Conservation (phyloP, 2,797 vertebrate genomes). For the Paedocypris micromegethes region DNA sequence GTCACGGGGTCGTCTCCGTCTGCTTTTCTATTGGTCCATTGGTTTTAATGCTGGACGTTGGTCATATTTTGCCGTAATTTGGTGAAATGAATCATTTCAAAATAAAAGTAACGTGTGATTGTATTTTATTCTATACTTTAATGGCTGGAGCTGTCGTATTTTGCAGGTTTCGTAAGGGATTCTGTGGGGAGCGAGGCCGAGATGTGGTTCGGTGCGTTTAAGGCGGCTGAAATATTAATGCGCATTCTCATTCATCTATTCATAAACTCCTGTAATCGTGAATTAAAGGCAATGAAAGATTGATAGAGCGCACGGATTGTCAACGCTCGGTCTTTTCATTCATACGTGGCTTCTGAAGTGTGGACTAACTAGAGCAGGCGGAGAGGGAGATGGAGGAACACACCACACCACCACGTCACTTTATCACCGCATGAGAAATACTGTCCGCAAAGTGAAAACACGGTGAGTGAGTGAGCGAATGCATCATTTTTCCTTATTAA, state of each 20-base stretch:
- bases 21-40: slow-evolving; percentile 3
- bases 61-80: too few species aligned
- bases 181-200: slow-evolving; percentile 32
- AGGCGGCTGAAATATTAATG: slow-evolving; percentile 57
- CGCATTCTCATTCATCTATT: slow-evolving; percentile 55
- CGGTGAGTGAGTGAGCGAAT: neutral
- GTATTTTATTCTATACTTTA: too few species aligned
- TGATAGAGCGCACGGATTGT: slow-evolving; percentile 43
- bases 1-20: neutral
- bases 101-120: too few species aligned
- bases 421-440: too few species aligned
- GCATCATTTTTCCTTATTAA: too few species aligned
- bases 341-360: slow-evolving; percentile 33
- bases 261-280: slow-evolving; percentile 49
- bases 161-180: slow-evolving; percentile 26
- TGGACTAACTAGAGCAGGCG: slow-evolving; percentile 17
- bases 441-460: slow-evolving; percentile 18
- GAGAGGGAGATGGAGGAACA: slow-evolving; percentile 16
- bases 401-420: neutral
- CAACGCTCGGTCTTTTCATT: slow-evolving; percentile 34
- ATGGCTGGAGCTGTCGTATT: neutral
- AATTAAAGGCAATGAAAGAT: slow-evolving; percentile 57
- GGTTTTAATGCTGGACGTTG: neutral
- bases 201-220: slow-evolving; percentile 22
- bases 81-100: too few species aligned